Evolutionary conservation across 2,113 vertebrate species (phyloP).

Genomic region (Cyprinodon variegatus): DNA sequence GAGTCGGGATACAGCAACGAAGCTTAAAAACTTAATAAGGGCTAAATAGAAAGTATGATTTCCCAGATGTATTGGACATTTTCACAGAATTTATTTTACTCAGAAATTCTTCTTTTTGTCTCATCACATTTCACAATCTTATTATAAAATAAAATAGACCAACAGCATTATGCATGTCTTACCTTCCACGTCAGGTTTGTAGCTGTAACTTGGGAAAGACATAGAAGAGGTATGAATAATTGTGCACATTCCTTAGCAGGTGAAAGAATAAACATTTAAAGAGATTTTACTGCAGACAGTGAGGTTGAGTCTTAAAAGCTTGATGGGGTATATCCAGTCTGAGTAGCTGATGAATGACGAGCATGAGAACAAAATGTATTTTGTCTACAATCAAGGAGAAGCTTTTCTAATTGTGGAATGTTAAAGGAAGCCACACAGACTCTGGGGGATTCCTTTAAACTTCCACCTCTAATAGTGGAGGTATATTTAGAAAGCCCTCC

Average conservation of each 20-base stretch:
- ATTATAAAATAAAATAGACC: no score
- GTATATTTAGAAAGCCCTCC: conserved; percentile 45
- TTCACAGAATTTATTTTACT: neutral
- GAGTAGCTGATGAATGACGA: conserved; percentile 19
- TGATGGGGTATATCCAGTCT: neutral
- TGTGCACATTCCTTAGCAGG: neutral
- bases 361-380: conserved; percentile 42
- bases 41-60: neutral
- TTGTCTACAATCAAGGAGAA: conserved; percentile 60
- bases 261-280: neutral
- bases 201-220: neutral
- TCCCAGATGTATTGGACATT: neutral
- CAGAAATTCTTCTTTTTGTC: neutral
- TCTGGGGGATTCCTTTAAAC: conserved; percentile 36
- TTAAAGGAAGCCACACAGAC: conserved; percentile 45
- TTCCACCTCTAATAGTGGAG: conserved; percentile 14
- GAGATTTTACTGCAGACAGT: neutral
- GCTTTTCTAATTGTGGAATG: conserved; percentile 51
- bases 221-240: neutral
- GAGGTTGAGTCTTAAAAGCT: neutral
- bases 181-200: neutral
- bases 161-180: no score
- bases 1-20: neutral
- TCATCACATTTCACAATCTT: no score
- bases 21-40: conserved; percentile 13